Conservation (phyloP, 2,797 vertebrate species). For the Eulemur coronatus region DNA sequence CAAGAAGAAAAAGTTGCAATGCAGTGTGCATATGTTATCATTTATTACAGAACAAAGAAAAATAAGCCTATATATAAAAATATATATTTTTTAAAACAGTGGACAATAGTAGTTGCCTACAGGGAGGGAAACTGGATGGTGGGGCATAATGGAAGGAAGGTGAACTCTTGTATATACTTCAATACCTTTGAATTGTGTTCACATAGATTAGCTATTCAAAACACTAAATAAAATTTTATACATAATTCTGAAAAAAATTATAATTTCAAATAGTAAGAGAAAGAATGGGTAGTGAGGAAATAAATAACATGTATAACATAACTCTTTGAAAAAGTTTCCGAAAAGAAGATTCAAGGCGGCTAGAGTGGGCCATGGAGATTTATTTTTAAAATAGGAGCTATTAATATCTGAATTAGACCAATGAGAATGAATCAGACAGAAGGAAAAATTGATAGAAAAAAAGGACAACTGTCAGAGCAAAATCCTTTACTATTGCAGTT, state of each 20-base stretch:
- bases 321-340: background rate
- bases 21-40: background rate
- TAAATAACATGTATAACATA: background rate
- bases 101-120: background rate
- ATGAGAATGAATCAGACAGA: background rate
- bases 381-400: background rate
- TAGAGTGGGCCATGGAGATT: background rate
- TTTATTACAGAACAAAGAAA: conserved; percentile 5
- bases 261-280: conserved; percentile 32
- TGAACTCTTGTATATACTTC: background rate
- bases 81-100: background rate
- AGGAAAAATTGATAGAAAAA: background rate
- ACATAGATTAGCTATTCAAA: conserved; percentile 11
- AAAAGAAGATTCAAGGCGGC: conserved; percentile 8
- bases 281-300: background rate
- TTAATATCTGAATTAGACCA: background rate
- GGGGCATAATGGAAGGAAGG: background rate
- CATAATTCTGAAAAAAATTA: background rate
- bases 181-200: background rate
- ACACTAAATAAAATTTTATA: conserved; percentile 4
- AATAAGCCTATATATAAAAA: background rate
- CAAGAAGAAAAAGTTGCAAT: background rate
- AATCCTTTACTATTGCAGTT: background rate
- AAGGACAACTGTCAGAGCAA: background rate
- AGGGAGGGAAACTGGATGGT: background rate